Base-by-base conservation (phyloP, 2,113 vertebrate species). In the Cygnus buccinator region DNA sequence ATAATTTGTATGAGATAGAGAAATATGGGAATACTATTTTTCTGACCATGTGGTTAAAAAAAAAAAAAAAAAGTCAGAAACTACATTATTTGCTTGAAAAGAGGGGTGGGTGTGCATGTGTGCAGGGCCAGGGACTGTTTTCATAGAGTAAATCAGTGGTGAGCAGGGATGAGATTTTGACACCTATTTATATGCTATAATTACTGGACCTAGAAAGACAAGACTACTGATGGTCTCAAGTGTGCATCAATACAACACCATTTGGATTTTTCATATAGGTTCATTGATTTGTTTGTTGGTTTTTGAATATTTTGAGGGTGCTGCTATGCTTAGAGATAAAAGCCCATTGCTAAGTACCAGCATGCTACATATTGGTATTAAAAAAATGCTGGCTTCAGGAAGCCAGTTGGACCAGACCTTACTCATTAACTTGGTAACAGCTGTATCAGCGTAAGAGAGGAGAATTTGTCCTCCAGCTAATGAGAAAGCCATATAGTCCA, bases 381-480 rank as follows among this genome's bases (percentile, higher is more conserved):
- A 89, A 84, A 84, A 92, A 78, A 16, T 13, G 33, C 80, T 75
- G 66, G 28, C 72, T 95, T 50, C 77, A 67, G 67, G 43, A 54
- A 96, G 68, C 5, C 67, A 44, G 70, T 18, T 78, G 84, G 61
- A 61, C 52, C 52, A 52, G 89, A 78, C 84, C 77, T 89, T 52
- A 10, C 89, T 92, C 80, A 75, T 91, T 92, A 92, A 84, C 80
- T 94, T 85, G 43, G 20, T n/a, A 91, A 78, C 73, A 91, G 50
- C 77, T 94, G 35, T 35, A 79, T 65, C 85, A 86, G 84, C 35
- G 3, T 39, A 84, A 89, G 75, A 91, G 73, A 84, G 63, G 68
- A 84, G 70, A 92, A 81, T 82, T 92, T 89, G 73, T 92, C 84
- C 89, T 93, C 66, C 73, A 87, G 89, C 44, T 91, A 75, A 84